phyloP scores from a whole-genome alignment of 2,888 invertebrate genomes.

The Rhopalosiphum nymphaeae region DNA sequence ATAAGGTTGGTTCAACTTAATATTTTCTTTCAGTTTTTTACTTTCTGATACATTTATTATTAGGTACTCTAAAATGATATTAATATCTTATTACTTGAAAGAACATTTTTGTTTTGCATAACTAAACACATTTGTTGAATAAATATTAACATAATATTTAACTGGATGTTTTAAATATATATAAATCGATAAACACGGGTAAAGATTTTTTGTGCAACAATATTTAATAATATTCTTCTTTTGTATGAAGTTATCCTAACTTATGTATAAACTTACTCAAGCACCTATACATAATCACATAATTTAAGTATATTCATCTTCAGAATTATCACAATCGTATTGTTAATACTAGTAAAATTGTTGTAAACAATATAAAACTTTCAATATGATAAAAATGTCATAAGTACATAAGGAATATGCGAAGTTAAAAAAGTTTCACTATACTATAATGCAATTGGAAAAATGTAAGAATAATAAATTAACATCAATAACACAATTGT shows the following conservation, averaged over 20 bases:
- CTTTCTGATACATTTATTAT: not conserved
- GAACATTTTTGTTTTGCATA: not conserved
- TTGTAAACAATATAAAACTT: slow-evolving; percentile 15
- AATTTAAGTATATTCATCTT: not conserved
- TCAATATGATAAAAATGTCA: not conserved
- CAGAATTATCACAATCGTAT: not conserved
- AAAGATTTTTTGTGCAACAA: not conserved
- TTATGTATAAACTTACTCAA: not conserved
- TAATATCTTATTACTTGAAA: not conserved
- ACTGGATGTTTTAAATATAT: not conserved
- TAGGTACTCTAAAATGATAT: not conserved
- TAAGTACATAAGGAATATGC: not conserved
- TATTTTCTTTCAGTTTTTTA: not conserved
- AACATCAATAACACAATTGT: slow-evolving; percentile 1
- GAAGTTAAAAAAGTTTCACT: not conserved
- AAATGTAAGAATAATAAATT: not conserved
- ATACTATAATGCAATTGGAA: not conserved
- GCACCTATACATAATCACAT: not conserved
- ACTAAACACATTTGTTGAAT: not conserved
- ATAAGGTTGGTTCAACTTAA: not conserved
- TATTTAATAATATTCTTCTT: not conserved
- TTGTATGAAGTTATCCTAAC: not conserved
- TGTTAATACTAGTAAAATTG: not conserved
- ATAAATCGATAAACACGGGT: not conserved
- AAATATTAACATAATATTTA: not conserved